Evolutionary conservation across 2,797 vertebrate species (phyloP).

Genomic region (Scarus forsteni): DNA sequence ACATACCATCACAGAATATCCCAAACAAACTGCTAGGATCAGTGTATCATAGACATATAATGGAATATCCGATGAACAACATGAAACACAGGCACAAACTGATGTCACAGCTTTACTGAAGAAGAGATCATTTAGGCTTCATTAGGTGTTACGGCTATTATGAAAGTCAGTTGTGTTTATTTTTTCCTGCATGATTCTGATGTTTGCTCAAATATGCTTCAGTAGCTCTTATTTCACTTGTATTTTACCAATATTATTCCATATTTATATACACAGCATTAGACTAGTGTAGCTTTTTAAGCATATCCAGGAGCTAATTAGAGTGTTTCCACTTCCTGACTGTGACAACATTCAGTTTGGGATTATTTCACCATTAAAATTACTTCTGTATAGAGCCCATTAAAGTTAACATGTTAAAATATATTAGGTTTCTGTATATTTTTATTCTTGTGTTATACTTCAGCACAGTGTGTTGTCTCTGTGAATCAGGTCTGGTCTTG

Average conservation of each 20-base stretch:
- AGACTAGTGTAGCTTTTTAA: conserved; percentile 49
- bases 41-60: conserved; percentile 6
- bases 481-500: conserved; percentile 46
- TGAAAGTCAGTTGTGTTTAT: conserved; percentile 30
- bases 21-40: conserved; percentile 22
- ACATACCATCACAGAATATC: conserved; percentile 2
- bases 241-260: conserved; percentile 45
- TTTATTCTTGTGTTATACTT: conserved; percentile 33
- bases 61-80: conserved; percentile 5
- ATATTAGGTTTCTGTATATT: conserved; percentile 24
- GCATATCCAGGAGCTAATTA: conserved; percentile 61
- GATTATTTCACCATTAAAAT: conserved; percentile 61
- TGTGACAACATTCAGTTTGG: conserved; percentile 54
- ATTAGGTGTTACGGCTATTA: background rate
- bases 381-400: conserved; percentile 40
- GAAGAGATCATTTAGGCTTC: background rate
- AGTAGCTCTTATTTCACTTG: no score
- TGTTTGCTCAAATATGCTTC: conserved; percentile 6
- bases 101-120: background rate
- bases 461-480: conserved; percentile 37
- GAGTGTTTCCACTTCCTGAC: conserved; percentile 60
- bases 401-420: conserved; percentile 50
- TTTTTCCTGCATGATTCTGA: conserved; percentile 42
- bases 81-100: background rate
- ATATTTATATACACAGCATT: conserved; percentile 51